A percentile compares a stretch with the other conserved stretches of the same genome.
These are phyloP conservation scores for Sebastes iracundus DNA, from an alignment of 2,797 vertebrate species.

Conservation along the genomic window DNA sequence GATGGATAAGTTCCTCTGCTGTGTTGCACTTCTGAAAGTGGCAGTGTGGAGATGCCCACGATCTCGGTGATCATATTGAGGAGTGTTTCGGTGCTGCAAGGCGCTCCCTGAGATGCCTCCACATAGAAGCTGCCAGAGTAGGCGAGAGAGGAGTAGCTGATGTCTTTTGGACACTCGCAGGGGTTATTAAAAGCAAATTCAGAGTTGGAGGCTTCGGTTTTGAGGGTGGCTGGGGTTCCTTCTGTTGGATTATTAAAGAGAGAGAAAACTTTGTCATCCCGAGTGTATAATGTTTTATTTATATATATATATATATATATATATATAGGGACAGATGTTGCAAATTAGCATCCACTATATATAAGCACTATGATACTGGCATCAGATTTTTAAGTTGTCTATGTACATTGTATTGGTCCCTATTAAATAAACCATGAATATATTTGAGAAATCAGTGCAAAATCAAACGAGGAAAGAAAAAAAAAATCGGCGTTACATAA, in stretches of 20 bases:
- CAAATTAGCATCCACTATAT: too few species aligned
- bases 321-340: too few species aligned
- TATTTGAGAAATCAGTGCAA: constrained; percentile 22
- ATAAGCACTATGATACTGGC: too few species aligned
- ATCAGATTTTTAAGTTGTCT: too few species aligned
- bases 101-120: constrained; percentile 91
- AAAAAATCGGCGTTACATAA: constrained; percentile 74
- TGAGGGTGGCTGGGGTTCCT: constrained; percentile 83
- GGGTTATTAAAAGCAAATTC: constrained; percentile 87
- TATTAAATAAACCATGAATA: background rate
- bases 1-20: constrained; percentile 80
- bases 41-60: constrained; percentile 92
- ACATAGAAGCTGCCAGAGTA: constrained; percentile 99
- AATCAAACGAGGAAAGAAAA: constrained; percentile 35
- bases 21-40: constrained; percentile 86
- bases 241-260: constrained; percentile 65
- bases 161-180: constrained; percentile 84
- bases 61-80: constrained; percentile 98
- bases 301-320: too few species aligned
- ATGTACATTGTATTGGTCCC: too few species aligned
- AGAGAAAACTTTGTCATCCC: constrained; percentile 71
- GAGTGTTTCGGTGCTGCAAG: constrained; percentile 94
- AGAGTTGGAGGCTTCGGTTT: constrained; percentile 86
- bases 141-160: constrained; percentile 87
- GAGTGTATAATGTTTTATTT: background rate